phyloP scores from a whole-genome alignment of 2,888 invertebrate genomes.

The Rhagium mordax region DNA sequence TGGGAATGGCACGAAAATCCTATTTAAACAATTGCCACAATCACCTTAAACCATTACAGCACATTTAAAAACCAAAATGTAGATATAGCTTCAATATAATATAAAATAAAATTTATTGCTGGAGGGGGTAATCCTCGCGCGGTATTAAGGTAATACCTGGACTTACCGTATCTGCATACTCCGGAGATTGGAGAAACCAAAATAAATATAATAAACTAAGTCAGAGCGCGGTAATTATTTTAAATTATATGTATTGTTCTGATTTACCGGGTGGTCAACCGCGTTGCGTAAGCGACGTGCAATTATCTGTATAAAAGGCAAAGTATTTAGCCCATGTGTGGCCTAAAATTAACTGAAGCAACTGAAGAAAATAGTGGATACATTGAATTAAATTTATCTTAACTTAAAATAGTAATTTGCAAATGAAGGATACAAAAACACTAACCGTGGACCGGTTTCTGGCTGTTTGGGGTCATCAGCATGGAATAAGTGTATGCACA shows the following conservation, averaged over 20 bases:
- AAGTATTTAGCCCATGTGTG: too few species aligned
- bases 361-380: too few species aligned
- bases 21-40: conserved; percentile 9
- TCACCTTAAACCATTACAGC: conserved; percentile 20
- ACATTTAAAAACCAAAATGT: conserved; percentile 31
- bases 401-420: too few species aligned
- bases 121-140: conserved; percentile 39
- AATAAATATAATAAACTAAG: conserved; percentile 25
- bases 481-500: too few species aligned
- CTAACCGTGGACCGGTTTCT: too few species aligned
- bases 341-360: too few species aligned
- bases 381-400: too few species aligned
- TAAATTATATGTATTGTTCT: not conserved
- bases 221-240: not conserved
- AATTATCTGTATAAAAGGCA: not conserved
- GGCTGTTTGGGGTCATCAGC: too few species aligned
- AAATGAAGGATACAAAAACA: too few species aligned
- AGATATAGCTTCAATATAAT: conserved; percentile 41
- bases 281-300: not conserved
- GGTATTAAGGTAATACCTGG: conserved; percentile 35
- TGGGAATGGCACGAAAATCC: not conserved
- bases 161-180: conserved; percentile 26
- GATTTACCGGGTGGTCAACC: not conserved
- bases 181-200: conserved; percentile 31
- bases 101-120: conserved; percentile 23